phyloP scores from a whole-genome alignment of 2,113 vertebrate species.

The Scortum barcoo region DNA sequence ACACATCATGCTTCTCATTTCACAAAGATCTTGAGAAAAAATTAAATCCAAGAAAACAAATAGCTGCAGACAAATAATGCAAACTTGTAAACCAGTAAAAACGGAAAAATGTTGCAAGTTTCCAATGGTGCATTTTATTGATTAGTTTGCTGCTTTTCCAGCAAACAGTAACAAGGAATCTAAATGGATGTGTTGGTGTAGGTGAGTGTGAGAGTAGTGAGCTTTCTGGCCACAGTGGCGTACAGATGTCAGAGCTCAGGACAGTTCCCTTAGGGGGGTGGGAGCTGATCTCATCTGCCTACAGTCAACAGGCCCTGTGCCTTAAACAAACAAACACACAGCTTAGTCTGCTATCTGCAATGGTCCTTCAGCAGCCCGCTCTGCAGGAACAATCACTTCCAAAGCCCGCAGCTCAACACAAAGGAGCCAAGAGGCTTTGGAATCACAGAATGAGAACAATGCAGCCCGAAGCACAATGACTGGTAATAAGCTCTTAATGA shows the following conservation, averaged over 20 bases:
- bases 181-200: constrained; percentile 25
- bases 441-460: constrained; percentile 80
- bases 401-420: constrained; percentile 80
- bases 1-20: not conserved
- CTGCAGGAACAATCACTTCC: constrained; percentile 79
- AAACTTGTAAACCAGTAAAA: too few species aligned
- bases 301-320: constrained; percentile 78
- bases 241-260: constrained; percentile 71
- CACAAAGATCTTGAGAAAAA: not conserved
- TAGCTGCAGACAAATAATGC: not conserved
- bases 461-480: constrained; percentile 66
- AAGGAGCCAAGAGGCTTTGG: constrained; percentile 79
- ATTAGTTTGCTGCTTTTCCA: not conserved
- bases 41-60: not conserved
- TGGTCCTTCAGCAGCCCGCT: constrained; percentile 72
- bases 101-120: constrained; percentile 1
- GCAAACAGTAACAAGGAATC: constrained; percentile 27
- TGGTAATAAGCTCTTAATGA: constrained; percentile 82
- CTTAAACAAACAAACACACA: constrained; percentile 83
- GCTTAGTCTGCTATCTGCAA: constrained; percentile 77
- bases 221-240: constrained; percentile 47
- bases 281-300: constrained; percentile 78
- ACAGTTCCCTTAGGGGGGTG: constrained; percentile 49
- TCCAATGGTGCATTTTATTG: constrained; percentile 10
- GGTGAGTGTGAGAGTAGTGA: constrained; percentile 37